Percentiles rank a stretch among this genome's conserved stretches.
Conservation (phyloP, 2,888 invertebrate species). For the Phania funesta region DNA sequence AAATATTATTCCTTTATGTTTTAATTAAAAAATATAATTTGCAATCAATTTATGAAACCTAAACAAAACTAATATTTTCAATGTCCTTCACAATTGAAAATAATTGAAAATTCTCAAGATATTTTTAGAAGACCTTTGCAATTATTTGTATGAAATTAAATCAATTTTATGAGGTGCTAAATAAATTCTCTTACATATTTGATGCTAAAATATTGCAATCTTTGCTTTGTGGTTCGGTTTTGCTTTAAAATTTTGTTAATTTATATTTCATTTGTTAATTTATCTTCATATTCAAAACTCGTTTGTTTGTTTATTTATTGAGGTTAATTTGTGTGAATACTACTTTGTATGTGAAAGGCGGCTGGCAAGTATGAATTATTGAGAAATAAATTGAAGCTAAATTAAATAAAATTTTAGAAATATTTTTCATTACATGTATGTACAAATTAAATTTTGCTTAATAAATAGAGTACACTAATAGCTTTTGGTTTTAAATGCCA, state of each 20-base stretch:
- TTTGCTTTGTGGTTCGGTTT: conserved; percentile 32
- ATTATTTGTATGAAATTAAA: background rate
- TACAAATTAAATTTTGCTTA: too few relatives aligned
- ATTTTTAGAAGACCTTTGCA: background rate
- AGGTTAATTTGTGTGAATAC: conserved; percentile 3
- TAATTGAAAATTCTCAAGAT: background rate
- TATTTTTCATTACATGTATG: too few relatives aligned
- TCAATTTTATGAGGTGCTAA: background rate
- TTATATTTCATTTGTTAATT: conserved; percentile 41
- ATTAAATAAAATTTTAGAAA: conserved; percentile 11
- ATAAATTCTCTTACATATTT: background rate
- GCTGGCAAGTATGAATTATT: background rate
- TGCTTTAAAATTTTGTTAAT: conserved; percentile 9
- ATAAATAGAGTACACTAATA: background rate
- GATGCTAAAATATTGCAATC: conserved; percentile 12
- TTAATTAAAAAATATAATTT: too few relatives aligned
- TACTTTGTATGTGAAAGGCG: background rate
- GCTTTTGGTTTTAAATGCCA: background rate
- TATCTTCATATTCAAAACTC: conserved; percentile 29
- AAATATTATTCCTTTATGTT: too few relatives aligned
- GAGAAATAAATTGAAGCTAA: conserved; percentile 7
- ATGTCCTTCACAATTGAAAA: background rate
- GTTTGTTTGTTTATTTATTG: conserved; percentile 16
- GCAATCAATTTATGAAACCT: too few relatives aligned
- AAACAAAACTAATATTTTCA: too few relatives aligned